A percentile compares a stretch with the other conserved stretches of the same genome.
These are phyloP conservation scores for Lanius ludovicianus DNA, from an alignment of 2,113 vertebrate species.

Conservation along the genomic window DNA sequence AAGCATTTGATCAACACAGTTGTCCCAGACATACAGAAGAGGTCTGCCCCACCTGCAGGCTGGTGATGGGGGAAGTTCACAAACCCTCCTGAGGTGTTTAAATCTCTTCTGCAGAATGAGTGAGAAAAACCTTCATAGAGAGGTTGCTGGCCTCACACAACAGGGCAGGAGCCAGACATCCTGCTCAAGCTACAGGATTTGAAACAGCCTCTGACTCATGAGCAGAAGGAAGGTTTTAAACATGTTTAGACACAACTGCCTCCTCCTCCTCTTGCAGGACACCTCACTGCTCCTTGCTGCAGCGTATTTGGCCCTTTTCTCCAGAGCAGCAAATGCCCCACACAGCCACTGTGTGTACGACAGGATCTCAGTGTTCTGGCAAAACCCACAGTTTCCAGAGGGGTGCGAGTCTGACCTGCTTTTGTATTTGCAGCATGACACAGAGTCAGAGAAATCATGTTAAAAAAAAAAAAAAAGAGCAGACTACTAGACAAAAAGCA, in stretches of 20 bases:
- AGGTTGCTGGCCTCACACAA: background rate
- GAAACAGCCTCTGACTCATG: conserved; percentile 17
- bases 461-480: background rate
- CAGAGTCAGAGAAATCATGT: background rate
- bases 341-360: background rate
- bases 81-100: background rate
- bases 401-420: background rate
- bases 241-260: conserved; percentile 1
- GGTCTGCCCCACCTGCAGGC: background rate
- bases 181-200: background rate
- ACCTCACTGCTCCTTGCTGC: background rate
- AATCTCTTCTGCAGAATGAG: background rate
- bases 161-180: background rate
- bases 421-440: background rate
- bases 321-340: background rate
- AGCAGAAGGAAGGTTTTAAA: background rate
- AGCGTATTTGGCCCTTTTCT: background rate
- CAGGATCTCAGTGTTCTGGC: background rate
- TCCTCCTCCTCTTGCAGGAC: background rate
- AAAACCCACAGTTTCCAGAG: background rate
- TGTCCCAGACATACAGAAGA: background rate
- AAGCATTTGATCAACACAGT: background rate
- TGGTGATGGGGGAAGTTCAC: background rate
- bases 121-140: background rate
- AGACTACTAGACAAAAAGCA: background rate